Conservation (phyloP, 2,888 invertebrate species). For the Ommatoiulus sabulosus region DNA sequence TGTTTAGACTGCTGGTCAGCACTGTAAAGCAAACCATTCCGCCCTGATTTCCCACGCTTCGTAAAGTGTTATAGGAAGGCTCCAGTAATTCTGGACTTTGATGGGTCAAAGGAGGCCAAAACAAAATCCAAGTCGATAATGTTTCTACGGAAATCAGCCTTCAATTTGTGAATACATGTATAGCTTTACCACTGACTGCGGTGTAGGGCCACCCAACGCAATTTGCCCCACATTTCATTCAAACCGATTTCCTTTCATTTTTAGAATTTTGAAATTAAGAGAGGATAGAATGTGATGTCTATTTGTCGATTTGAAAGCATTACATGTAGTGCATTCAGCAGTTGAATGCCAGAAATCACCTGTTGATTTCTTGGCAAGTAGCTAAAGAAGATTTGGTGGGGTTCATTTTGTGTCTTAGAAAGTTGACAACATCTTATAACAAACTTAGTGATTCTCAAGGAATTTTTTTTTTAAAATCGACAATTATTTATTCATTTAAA, state of each 20-base stretch:
- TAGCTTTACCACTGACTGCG: background rate
- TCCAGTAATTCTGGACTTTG: background rate
- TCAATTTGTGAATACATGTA: background rate
- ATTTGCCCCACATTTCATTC: background rate
- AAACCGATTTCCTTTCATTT: background rate
- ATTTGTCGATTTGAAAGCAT: too few relatives aligned
- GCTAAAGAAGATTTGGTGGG: background rate
- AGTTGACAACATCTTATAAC: too few relatives aligned
- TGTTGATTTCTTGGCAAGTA: background rate
- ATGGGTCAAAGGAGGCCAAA: constrained; percentile 5
- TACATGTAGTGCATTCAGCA: too few relatives aligned
- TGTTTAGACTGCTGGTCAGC: background rate
- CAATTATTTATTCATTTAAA: too few relatives aligned
- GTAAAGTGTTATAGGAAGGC: background rate
- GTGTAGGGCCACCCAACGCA: background rate
- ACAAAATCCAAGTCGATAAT: background rate
- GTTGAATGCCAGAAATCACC: background rate
- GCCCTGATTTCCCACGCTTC: background rate
- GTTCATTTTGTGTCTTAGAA: too few relatives aligned
- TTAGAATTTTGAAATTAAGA: too few relatives aligned
- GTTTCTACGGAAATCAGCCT: background rate
- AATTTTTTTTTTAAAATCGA: too few relatives aligned
- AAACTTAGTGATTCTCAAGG: too few relatives aligned
- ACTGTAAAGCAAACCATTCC: background rate
- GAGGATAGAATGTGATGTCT: too few relatives aligned